A percentile compares a stretch with the other conserved stretches of the same genome.
These are phyloP conservation scores for Cosmia pyralina DNA, from an alignment of 2,888 invertebrate species.

Conservation along the genomic window DNA sequence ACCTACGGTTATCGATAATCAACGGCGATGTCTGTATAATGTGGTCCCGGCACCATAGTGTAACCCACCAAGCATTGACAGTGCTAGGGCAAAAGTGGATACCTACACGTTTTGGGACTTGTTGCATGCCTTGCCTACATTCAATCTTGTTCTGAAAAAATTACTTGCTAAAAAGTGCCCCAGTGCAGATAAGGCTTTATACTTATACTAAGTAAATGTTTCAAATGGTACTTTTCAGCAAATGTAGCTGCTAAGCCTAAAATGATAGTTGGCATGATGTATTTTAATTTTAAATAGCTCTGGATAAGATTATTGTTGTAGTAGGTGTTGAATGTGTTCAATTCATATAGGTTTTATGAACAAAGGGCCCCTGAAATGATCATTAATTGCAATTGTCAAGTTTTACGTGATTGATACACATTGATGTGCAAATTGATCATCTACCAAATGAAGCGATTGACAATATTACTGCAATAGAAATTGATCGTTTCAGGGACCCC, in stretches of 20 bases:
- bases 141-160: not conserved
- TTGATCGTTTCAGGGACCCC: too few species aligned
- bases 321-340: slow-evolving; percentile 30
- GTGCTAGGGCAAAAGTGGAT: not conserved
- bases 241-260: slow-evolving; percentile 11
- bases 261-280: not conserved
- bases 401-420: too few species aligned
- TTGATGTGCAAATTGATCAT: too few species aligned
- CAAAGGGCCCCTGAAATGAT: too few species aligned
- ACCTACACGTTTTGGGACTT: not conserved
- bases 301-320: slow-evolving; percentile 15
- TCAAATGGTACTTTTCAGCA: not conserved
- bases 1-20: too few species aligned
- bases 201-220: not conserved
- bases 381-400: too few species aligned
- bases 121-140: not conserved
- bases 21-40: too few species aligned
- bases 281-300: slow-evolving; percentile 7
- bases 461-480: too few species aligned
- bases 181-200: not conserved
- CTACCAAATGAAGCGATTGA: too few species aligned
- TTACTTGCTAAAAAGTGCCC: not conserved
- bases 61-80: not conserved
- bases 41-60: too few species aligned
- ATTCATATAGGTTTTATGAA: slow-evolving; percentile 16